These are phyloP conservation scores for Boulengeromyrus knoepffleri DNA, from an alignment of 2,113 vertebrate species.

Conservation along the genomic window DNA sequence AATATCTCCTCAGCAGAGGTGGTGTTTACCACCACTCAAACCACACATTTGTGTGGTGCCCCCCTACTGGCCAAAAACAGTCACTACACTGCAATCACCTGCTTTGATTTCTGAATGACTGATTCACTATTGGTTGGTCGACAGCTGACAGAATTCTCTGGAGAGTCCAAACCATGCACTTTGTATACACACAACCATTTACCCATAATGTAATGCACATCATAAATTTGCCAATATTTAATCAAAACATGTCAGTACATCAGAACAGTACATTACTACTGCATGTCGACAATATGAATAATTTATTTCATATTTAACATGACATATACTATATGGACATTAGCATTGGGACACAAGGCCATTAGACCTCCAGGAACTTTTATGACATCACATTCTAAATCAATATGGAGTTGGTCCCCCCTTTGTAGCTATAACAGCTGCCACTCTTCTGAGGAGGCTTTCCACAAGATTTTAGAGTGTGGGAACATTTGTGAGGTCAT, in stretches of 20 bases:
- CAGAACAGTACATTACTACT: background rate
- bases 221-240: background rate
- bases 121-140: background rate
- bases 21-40: background rate
- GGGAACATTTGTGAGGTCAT: background rate
- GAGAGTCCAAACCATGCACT: background rate
- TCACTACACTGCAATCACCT: background rate
- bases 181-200: background rate
- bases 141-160: background rate
- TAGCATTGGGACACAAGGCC: background rate
- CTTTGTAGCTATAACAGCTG: background rate
- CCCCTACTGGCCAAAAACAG: background rate
- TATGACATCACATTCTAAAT: background rate
- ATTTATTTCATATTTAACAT: background rate
- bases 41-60: background rate
- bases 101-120: background rate
- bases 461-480: background rate
- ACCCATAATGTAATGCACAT: background rate
- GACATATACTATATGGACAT: background rate
- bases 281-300: background rate
- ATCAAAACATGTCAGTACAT: background rate
- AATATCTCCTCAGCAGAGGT: background rate
- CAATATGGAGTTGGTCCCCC: background rate
- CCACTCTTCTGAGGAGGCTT: background rate
- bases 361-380: background rate